A percentile compares a stretch with the other conserved stretches of the same genome.
Conservation (phyloP, 2,113 vertebrate species). For the Pandion haliaetus region DNA sequence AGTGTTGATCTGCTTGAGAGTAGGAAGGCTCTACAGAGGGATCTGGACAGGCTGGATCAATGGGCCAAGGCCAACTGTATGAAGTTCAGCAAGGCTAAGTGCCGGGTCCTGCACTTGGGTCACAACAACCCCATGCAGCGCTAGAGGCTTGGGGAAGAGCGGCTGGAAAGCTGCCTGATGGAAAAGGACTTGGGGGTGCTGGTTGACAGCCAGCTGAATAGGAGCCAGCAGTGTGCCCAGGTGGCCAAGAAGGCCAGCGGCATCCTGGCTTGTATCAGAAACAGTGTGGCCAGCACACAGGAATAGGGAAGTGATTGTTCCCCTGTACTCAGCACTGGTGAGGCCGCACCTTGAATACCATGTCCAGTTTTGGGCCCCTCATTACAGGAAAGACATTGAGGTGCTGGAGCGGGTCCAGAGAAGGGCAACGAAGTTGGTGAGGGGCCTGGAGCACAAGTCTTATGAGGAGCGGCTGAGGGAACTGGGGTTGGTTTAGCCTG, state of each 20-base stretch:
- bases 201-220: too few species aligned
- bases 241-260: too few species aligned
- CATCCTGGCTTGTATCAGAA: neutral
- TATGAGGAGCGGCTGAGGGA: neutral
- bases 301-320: neutral
- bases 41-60: neutral
- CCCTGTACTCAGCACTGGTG: neutral
- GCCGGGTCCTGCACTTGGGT: neutral
- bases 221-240: too few species aligned
- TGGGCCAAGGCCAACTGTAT: neutral
- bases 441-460: neutral
- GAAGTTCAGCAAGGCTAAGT: neutral
- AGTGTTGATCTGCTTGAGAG: neutral
- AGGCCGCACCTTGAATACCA: neutral
- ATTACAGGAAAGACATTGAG: neutral
- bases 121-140: neutral
- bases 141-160: too few species aligned
- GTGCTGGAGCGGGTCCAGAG: neutral
- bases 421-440: neutral
- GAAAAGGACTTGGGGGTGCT: too few species aligned
- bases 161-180: too few species aligned
- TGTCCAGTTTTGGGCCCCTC: neutral
- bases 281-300: neutral
- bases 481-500: too few species aligned
- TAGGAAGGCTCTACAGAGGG: neutral